Evolutionary conservation across 2,888 invertebrate species (phyloP), one percentile per base, ranked within the genome.

Genomic region (Halictus quadricinctus): DNA sequence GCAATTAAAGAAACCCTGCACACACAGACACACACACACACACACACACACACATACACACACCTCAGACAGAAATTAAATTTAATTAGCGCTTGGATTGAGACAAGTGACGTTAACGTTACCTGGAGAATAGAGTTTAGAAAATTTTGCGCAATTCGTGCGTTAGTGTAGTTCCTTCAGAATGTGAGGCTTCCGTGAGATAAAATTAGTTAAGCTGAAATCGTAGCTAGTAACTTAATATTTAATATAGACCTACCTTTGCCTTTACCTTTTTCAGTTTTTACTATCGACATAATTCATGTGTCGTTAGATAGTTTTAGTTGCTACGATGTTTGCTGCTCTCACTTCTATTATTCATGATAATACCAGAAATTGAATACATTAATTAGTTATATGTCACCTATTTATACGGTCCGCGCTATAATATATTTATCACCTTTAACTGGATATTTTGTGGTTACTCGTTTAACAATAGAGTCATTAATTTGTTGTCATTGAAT

Each of bases 1-100:
- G 54, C 81, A 87, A 88, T 90, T 84, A 84, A 80, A 76, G 81
- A 73, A 83, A 79, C 46, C 46, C 79, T 70, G 66, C 60, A 46
- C 60, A 15, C 78, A 58, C 70, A 29, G 1, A 29, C 29, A 29
- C 29, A 43, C 64, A 43, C 79, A 48, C 72, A 70, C 60, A 46
- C 60, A 15, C 78, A 70, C 60, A 46, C 60, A 15, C 78, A 58
- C 70, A 29, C 29, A 29, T 2, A 29, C 29, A 43, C 64, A 43
- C 79, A 48, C 72, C 80, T 80, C 79, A 66, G 58, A 72, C 13
- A n/a, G 84, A 81, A 84, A 86, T 89, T 77, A 84, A 88, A 89
- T 86, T 84, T 84, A 86, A 89, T 90, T 83, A 85, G 70, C 70
- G 72, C 72, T n/a, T 29, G 66, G 48, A 54, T 50, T 21, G 75